Evolutionary conservation across 2,113 vertebrate species (phyloP), one percentile per base, ranked within the genome.

Genomic region (Piaya cayana): DNA sequence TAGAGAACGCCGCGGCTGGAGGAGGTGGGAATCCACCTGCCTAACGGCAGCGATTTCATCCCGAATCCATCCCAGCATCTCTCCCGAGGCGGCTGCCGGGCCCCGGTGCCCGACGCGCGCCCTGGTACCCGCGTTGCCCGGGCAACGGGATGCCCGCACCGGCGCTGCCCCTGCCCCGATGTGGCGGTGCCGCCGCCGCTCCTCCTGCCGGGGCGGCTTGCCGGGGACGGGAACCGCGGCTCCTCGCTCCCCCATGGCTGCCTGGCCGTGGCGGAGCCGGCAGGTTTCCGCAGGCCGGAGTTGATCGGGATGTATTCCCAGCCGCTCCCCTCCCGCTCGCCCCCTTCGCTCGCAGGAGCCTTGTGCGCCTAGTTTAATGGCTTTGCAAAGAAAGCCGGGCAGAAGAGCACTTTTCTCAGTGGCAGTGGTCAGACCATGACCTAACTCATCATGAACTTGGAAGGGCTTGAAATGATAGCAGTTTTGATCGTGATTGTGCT

Each of bases 391-490:
- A 96, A 90, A 97, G 97, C 92, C 96, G 43, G 93, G 79, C 93
- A 96, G 97, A 95, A 94, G 95, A 98, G 45, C 97, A 76, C 97
- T 97, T 97, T 88, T 39, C 97, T 98, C 94, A 15, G 82, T 93
- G 96, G 97, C 97, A 97, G 97, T 96, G 97, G 97, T 96, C 96
- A 97, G 97, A 98, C 97, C 97, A 98, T 99, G 99, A 99, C 98
- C 98, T 97, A 97, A 95, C 98, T 98, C 98, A 98, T 93, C 98
- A 99, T 99, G 99, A 99, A 99, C 98, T 98, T 99, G 98, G 99
- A 99, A 97, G 99, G 99, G 92, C 98, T 99, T 97, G 99, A 99
- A 95, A 99, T 99, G 99, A 99, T 99, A 93, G 99, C 98, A 3
- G 99, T 99, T 94, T 98, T 99, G 97, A 98, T 99, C 97, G 98